Conservation (phyloP, 1,140 invertebrate species). For the Cotesia typhae region DNA sequence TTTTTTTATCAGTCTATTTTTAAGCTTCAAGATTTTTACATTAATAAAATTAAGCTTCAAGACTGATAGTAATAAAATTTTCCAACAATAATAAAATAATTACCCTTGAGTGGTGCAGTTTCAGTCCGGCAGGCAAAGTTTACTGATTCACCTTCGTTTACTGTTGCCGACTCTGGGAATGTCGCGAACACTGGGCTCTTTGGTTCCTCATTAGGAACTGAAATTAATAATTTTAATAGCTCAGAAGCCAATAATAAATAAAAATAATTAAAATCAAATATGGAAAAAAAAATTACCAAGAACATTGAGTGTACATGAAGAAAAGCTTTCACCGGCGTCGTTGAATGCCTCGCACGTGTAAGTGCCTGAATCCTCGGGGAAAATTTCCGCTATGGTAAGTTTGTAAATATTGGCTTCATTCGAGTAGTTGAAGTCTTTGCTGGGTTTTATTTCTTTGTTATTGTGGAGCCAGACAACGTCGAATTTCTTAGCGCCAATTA, state of each 20-base stretch:
- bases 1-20: neutral
- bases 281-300: conserved; percentile 62
- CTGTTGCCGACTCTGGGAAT: conserved; percentile 89
- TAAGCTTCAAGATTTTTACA: too few relatives aligned
- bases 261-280: neutral
- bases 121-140: conserved; percentile 84
- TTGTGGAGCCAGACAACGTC: conserved; percentile 96
- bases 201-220: conserved; percentile 86
- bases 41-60: too few relatives aligned
- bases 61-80: too few relatives aligned
- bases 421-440: conserved; percentile 94
- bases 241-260: neutral
- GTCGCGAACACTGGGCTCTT: conserved; percentile 84
- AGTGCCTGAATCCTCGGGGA: conserved; percentile 91
- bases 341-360: conserved; percentile 98
- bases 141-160: conserved; percentile 81
- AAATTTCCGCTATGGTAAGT: conserved; percentile 91
- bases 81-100: neutral
- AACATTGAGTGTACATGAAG: conserved; percentile 87
- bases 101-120: conserved; percentile 73
- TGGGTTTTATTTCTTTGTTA: conserved; percentile 95
- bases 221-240: conserved; percentile 24
- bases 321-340: conserved; percentile 92
- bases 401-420: conserved; percentile 91
- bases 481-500: conserved; percentile 87